Evolutionary conservation across 2,113 vertebrate genomes (phyloP).

Genomic region (Heterocephalus glaber): DNA sequence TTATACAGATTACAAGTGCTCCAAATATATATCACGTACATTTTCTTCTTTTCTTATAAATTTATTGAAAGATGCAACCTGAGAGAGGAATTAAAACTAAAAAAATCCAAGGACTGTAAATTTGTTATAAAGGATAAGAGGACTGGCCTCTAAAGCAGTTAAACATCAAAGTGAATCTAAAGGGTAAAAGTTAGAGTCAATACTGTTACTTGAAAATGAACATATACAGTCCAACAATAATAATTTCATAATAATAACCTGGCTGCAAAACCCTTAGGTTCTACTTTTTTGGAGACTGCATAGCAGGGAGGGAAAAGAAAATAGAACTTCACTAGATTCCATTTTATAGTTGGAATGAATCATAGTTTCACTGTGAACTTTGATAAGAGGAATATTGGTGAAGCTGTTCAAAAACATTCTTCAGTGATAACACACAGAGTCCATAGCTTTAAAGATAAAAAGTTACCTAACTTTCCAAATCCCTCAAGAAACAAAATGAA

Average conservation of each 20-base stretch:
- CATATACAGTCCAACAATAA: not conserved
- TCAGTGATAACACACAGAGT: not conserved
- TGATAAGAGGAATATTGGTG: not conserved
- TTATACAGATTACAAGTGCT: not conserved
- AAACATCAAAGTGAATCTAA: not conserved
- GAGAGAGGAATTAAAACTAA: conserved; percentile 12
- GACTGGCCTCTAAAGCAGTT: not conserved
- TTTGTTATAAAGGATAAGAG: not conserved
- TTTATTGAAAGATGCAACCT: not conserved
- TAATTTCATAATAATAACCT: not conserved
- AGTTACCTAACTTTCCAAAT: not conserved
- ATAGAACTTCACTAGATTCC: not conserved
- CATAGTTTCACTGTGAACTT: not conserved
- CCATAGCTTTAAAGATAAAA: not conserved
- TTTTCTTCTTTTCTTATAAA: not conserved
- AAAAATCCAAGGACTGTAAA: not conserved
- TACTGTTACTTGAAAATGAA: not conserved
- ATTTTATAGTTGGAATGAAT: not conserved
- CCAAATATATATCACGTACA: not conserved
- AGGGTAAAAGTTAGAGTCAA: not conserved
- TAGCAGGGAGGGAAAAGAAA: not conserved
- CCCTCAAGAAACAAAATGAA: not conserved
- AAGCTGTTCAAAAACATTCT: not conserved
- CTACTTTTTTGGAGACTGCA: not conserved
- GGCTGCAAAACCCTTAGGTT: not conserved